Percentiles rank a stretch among this genome's conserved stretches.
Conservation (phyloP, 2,113 vertebrate species). For the Puffinus mauretanicus region DNA sequence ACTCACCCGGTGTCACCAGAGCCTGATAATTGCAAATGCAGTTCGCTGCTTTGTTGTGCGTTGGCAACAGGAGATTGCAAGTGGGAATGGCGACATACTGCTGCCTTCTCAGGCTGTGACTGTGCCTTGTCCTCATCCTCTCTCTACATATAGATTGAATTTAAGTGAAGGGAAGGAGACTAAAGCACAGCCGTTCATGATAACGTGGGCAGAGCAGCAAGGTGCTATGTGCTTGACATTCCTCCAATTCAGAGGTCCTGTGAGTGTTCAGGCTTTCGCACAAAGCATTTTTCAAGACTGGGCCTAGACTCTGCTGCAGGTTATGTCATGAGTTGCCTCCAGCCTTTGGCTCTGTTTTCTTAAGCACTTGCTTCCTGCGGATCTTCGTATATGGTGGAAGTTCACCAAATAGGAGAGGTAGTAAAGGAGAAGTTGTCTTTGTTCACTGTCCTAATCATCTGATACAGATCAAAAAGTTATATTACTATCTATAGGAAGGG, state of each 20-base stretch:
- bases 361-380: not conserved
- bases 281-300: not conserved
- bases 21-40: not conserved
- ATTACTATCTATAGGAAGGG: not conserved
- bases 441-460: constrained; percentile 15
- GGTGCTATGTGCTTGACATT: not conserved
- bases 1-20: accelerated
- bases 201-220: not conserved
- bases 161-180: not conserved
- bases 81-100: not conserved
- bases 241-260: not conserved
- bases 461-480: constrained; percentile 16
- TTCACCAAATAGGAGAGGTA: not conserved
- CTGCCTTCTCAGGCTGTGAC: not conserved
- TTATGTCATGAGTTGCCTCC: not conserved
- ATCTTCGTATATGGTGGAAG: not conserved
- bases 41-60: not conserved
- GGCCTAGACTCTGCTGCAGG: not conserved
- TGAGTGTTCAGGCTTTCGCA: not conserved
- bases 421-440: constrained; percentile 10
- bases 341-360: not conserved
- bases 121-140: not conserved
- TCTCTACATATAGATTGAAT: accelerated
- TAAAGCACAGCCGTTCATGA: not conserved
- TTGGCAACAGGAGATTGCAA: not conserved